Conservation (phyloP, 2,113 vertebrate species). For the Empidonax alnorum region DNA sequence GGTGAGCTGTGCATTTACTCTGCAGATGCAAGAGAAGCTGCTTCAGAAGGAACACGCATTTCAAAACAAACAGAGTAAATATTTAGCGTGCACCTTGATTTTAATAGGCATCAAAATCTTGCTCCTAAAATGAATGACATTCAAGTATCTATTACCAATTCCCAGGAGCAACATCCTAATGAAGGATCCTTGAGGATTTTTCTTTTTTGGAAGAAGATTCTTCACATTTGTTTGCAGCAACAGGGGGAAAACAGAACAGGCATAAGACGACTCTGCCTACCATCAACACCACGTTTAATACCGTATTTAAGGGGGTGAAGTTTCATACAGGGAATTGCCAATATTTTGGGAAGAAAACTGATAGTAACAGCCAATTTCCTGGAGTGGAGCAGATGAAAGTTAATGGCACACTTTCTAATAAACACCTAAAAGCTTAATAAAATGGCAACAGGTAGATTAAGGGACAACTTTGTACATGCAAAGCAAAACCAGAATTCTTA, state of each 20-base stretch:
- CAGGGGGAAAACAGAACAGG: slow-evolving; percentile 36
- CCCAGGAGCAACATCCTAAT: slow-evolving; percentile 48
- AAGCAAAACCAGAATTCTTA: background rate
- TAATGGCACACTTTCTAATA: background rate
- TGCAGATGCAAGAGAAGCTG: background rate
- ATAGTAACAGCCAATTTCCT: background rate
- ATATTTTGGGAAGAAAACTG: slow-evolving; percentile 8
- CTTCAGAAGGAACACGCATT: background rate
- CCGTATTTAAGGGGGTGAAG: background rate
- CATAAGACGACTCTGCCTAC: background rate
- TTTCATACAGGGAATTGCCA: background rate
- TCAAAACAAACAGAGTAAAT: slow-evolving; percentile 42
- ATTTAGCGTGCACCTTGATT: slow-evolving; percentile 41
- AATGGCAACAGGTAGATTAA: background rate
- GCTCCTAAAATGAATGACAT: slow-evolving; percentile 63
- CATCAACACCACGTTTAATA: background rate
- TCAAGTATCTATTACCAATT: slow-evolving; percentile 59
- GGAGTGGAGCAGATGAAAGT: background rate
- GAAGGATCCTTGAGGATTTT: slow-evolving; percentile 58
- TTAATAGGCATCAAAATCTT: slow-evolving; percentile 43
- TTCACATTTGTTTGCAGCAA: slow-evolving; percentile 31
- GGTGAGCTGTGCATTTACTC: background rate
- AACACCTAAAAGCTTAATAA: slow-evolving; percentile 4
- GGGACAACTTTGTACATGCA: background rate
- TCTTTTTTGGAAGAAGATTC: slow-evolving; percentile 38